Evolutionary conservation across 2,113 vertebrate species (phyloP).

Genomic region (Hippotragus niger): DNA sequence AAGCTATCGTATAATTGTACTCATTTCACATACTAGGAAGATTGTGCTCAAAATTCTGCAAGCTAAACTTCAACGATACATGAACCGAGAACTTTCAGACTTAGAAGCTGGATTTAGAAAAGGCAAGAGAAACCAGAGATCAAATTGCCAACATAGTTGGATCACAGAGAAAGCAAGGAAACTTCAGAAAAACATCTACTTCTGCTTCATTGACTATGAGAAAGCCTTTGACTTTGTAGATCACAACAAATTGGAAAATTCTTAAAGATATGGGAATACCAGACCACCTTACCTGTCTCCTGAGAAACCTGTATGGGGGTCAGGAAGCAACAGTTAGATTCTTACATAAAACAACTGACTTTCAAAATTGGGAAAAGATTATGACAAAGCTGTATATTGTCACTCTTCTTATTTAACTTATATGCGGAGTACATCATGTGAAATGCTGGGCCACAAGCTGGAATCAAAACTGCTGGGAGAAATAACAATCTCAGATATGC

Average conservation of each 20-base stretch:
- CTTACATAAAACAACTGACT: neutral
- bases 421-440: neutral
- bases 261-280: neutral
- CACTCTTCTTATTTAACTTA: neutral
- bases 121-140: neutral
- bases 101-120: neutral
- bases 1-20: neutral
- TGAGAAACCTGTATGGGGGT: neutral
- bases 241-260: neutral
- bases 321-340: neutral
- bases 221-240: neutral
- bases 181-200: neutral
- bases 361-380: neutral
- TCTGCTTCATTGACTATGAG: neutral
- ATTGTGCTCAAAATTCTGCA: neutral
- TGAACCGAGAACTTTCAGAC: neutral
- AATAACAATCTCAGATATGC: neutral
- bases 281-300: neutral
- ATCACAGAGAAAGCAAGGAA: neutral
- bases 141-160: neutral
- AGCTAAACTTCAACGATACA: neutral
- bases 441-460: neutral
- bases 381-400: neutral
- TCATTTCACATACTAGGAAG: neutral
- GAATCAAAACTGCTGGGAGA: neutral